Evolutionary conservation across 2,113 vertebrate species (phyloP).

Genomic region (Fregata magnificens): DNA sequence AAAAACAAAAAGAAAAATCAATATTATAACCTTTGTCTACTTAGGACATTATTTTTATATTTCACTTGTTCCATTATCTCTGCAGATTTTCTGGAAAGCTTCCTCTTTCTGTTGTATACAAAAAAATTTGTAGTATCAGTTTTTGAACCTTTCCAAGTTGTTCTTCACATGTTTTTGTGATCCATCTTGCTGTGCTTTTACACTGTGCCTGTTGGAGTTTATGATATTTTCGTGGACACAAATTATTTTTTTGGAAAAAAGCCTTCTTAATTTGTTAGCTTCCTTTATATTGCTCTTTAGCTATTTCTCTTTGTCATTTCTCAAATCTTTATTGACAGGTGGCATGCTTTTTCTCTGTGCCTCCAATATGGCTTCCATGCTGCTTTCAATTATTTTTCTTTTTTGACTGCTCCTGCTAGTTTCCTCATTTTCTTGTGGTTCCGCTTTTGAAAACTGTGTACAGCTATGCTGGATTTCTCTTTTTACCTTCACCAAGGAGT

Average conservation of each 20-base stretch:
- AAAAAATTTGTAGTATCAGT: background rate
- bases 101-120: background rate
- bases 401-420: background rate
- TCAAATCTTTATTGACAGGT: background rate
- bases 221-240: background rate
- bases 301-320: background rate
- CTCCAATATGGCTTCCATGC: background rate
- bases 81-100: background rate
- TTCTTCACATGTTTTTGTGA: background rate
- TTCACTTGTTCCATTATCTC: background rate
- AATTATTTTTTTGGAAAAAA: background rate
- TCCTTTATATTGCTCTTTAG: background rate
- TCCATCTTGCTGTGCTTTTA: background rate
- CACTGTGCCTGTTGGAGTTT: background rate
- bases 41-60: background rate
- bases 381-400: background rate
- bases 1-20: background rate
- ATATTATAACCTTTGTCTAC: background rate
- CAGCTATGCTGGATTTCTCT: background rate
- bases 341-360: background rate
- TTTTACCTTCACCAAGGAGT: background rate
- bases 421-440: background rate
- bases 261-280: background rate
- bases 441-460: background rate
- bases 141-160: background rate